Evolutionary conservation across 1,140 invertebrate genomes (phyloP), one percentile per base, ranked within the genome.

Genomic region (Pentalonia nigronervosa): DNA sequence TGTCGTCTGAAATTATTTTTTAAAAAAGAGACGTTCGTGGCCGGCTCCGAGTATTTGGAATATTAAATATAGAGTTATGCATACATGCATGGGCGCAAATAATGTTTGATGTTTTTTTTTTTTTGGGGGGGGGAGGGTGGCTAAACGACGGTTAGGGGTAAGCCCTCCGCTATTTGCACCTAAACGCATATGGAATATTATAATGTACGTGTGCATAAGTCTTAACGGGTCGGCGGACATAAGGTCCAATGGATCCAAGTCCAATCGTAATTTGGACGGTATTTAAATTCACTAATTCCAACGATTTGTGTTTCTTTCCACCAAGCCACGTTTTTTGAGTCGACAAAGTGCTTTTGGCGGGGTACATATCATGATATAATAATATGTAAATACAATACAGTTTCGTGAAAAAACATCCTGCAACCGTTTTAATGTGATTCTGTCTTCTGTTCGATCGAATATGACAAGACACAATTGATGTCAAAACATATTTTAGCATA

Each of bases 401-500:
- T 17, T 67, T 76, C 4, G n/a, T 7, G 60, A 76, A 9, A 60
- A n/a, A 67, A 67, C 30, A 4, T n/a, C 14, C 60, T n/a, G n/a
- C n/a, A 76, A 76, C 14, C 30, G 9, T n/a, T 76, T 76, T 76
- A n/a, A 76, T 76, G 6, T 76, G 14, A 76, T 76, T 76, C 60
- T 17, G 60, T 76, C n/a, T 76, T 76, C 60, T 7, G 14, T 34
- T 76, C 14, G 6, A 76, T 76, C 23, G 60, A 76, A 76, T 76
- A 76, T n/a, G 60, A 76, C 50, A 53, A 53, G 20, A n/a, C 30
- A 76, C 60, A 34, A 76, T 76, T 76, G 30, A 76, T 76, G n/a
- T 76, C n/a, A 30, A 76, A 76, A n/a, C 60, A 76, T 76, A 76
- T n/a, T 76, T 76, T 76, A 76, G 60, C 60, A 76, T 76, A n/a